Base-by-base conservation (phyloP, 2,113 vertebrate species). In the Dascyllus trimaculatus region DNA sequence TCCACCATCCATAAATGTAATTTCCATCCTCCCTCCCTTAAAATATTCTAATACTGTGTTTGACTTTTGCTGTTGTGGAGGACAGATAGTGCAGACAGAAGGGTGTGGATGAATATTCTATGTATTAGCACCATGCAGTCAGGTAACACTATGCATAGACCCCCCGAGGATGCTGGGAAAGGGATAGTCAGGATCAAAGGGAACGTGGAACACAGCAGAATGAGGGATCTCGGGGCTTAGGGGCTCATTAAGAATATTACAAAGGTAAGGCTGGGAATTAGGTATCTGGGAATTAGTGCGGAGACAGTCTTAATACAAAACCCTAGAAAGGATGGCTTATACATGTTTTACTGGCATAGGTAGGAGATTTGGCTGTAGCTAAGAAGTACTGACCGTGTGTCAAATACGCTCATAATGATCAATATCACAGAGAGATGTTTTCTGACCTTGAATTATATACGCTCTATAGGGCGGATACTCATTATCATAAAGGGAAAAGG, bases 161-260 rank as follows among this genome's bases (percentile, higher is more conserved):
- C 85, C 84, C 89, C 85, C 29, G 72, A 88, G 88, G 88, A 85
- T 84, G 86, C 85, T 87, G 88, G 84, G 86, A 88, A 89, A 87
- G 71, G 85, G 80, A 91, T 90, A 70, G 75, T 78, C 79, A 85
- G 85, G 93, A 93, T 93, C 93, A 93, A 93, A 93, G 91, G 84
- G 82, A 92, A 88, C 62, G 85, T 85, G 82, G 80, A 92, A 91
- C 86, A 90, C 73, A 83, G 89, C 91, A 89, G 91, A 93, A 93
- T 63, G 83, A 88, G 78, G 91, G 90, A 93, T 93, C 91, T 90
- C 58, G 43, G 79, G 85, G 91, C 89, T 93, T 91, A 92, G 75
- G 71, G 88, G 73, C 91, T 92, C 93, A 93, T 93, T 93, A 93
- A 75, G 84, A 92, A 93, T 91, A 93, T 93, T 93, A 93, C 85